Evolutionary conservation across 2,797 vertebrate genomes (phyloP).

Genomic region (Rhinichthys osculus): DNA sequence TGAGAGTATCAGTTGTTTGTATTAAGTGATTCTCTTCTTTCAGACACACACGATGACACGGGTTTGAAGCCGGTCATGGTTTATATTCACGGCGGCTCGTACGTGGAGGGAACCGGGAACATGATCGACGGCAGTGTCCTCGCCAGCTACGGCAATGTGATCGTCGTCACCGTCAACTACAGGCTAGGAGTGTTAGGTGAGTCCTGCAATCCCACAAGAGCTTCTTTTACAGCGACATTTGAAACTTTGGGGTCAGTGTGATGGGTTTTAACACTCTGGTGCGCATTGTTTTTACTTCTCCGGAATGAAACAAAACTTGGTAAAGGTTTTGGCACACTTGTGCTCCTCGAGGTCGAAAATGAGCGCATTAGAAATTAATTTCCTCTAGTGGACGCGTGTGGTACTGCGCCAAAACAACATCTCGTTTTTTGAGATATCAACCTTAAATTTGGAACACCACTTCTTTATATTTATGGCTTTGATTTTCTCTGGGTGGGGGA

Average conservation of each 20-base stretch:
- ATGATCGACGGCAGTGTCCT: constrained; percentile 95
- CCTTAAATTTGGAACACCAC: no score
- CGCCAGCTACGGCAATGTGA: constrained; percentile 94
- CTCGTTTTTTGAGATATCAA: no score
- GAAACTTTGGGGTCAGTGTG: no score
- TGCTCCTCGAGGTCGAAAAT: no score
- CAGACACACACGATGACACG: constrained; percentile 91
- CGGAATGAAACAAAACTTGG: background rate
- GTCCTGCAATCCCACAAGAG: background rate
- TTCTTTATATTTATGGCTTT: no score
- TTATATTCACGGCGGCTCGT: constrained; percentile 94
- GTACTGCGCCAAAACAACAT: no score
- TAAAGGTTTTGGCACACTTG: no score
- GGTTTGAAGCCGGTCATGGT: constrained; percentile 94
- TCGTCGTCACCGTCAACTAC: constrained; percentile 95
- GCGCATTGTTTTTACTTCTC: background rate
- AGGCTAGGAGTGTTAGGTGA: constrained; percentile 91
- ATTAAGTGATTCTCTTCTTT: constrained; percentile 36
- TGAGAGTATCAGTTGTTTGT: background rate
- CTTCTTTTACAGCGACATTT: no score
- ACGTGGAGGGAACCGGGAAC: constrained; percentile 94
- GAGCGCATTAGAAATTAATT: no score
- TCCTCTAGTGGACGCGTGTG: no score
- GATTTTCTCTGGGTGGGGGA: no score
- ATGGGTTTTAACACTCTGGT: background rate